Percentiles rank a stretch among this genome's conserved stretches.
These are phyloP conservation scores for Acrocephalus arundinaceus DNA, from an alignment of 2,113 vertebrate genomes.

Conservation along the genomic window DNA sequence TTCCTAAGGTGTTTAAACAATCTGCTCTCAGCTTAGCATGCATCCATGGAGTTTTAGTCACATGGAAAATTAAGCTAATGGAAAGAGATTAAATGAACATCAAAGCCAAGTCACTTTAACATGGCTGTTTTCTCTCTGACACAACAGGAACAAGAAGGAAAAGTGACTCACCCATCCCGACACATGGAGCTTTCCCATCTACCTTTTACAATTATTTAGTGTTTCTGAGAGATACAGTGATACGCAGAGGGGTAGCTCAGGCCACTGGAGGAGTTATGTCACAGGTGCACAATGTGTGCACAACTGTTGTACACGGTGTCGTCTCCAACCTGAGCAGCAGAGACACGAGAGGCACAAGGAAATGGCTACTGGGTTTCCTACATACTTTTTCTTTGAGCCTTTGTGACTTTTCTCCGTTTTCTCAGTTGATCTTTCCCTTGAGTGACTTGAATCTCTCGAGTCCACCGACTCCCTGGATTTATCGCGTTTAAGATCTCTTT, in stretches of 20 bases:
- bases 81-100: not conserved
- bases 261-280: not conserved
- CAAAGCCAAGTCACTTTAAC: not conserved
- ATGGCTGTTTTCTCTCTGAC: not conserved
- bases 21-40: not conserved
- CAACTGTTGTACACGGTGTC: not conserved
- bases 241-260: not conserved
- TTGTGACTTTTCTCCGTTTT: slow-evolving; percentile 86
- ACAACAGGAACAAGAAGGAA: slow-evolving; percentile 16
- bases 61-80: not conserved
- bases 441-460: slow-evolving; percentile 84
- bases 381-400: slow-evolving; percentile 88
- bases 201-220: slow-evolving; percentile 16
- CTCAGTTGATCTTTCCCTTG: slow-evolving; percentile 84
- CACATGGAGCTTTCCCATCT: slow-evolving; percentile 25
- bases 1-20: not conserved
- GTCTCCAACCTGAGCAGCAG: not conserved
- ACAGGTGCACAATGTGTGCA: not conserved
- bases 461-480: slow-evolving; percentile 80
- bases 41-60: not conserved
- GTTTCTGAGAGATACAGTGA: not conserved
- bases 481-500: slow-evolving; percentile 85
- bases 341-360: not conserved
- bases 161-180: slow-evolving; percentile 36
- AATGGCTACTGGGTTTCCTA: slow-evolving; percentile 40